Evolutionary conservation across 1,140 invertebrate genomes (phyloP), one percentile per base, ranked within the genome.

Genomic region (Chrysopa pallens): DNA sequence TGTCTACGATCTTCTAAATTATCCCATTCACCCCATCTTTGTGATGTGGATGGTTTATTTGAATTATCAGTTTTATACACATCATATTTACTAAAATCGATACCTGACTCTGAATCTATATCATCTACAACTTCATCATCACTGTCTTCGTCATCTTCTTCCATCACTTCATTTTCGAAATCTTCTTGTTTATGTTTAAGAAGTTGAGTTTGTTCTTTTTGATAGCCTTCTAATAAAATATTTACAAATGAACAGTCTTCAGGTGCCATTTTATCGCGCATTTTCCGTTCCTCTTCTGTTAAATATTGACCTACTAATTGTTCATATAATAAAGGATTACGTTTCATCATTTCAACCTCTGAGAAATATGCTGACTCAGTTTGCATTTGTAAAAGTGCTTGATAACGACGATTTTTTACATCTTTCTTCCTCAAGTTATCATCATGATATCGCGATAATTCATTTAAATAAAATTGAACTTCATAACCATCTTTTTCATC

Each of bases 281-380:
- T 63, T 47, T 65, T 67, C 40, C 74, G 76, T 60, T 93, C 84
- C 37, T 83, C 74, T 42, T 80, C 72, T 6, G 76, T 78, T 45
- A 92, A 58, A 59, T 84, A 90, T 53, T 81, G 78, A 0, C 88
- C 89, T 42, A 94, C 65, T 42, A 95, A 63, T 52, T 92, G 78
- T 41, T 94, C 84, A 65, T 88, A 95, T 0, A 94, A 58, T 40
- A 87, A 67, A 1, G 90, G 90, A 62, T 90, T 87, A 48, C 91
- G 61, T 49, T 77, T 80, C 73, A 88, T 88, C 89, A 95, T 95
- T 70, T 90, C 84, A 44, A 73, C 74, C 57, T 93, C 86, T 59
- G 78, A 84, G 52, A 95, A 95, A 62, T 94, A 94, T 17, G 72
- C 66, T 29, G 82, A 76, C 33, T 80, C 70, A 44, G 80, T 69